A percentile compares a stretch with the other conserved stretches of the same genome.
These are phyloP conservation scores for Hymenopus coronatus DNA, from an alignment of 2,888 invertebrate genomes.

Conservation along the genomic window DNA sequence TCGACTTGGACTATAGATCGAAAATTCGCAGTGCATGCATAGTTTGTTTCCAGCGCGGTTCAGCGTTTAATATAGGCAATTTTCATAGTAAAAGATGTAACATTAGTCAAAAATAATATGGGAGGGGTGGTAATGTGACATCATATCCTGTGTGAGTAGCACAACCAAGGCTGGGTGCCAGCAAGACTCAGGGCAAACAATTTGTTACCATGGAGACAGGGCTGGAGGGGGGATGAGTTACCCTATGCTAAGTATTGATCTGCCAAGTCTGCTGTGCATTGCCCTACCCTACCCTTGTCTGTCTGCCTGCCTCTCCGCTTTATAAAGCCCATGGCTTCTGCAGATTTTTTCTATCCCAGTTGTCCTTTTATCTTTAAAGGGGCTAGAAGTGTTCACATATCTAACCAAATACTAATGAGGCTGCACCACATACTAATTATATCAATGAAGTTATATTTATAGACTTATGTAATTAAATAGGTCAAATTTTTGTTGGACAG, in stretches of 20 bases:
- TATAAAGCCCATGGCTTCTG: background rate
- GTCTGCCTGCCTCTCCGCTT: slow-evolving; percentile 11
- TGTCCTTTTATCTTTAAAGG: background rate
- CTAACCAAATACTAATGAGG: too few relatives aligned
- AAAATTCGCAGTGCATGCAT: too few relatives aligned
- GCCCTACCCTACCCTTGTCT: slow-evolving; percentile 29
- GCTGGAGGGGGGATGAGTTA: slow-evolving; percentile 5
- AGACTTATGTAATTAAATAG: too few relatives aligned
- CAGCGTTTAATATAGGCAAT: too few relatives aligned
- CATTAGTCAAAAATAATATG: background rate
- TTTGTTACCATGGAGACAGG: slow-evolving; percentile 36
- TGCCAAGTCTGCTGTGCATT: slow-evolving; percentile 22
- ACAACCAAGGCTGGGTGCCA: slow-evolving; percentile 24
- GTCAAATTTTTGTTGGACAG: too few relatives aligned
- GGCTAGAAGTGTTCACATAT: background rate
- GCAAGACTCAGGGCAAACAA: slow-evolving; percentile 34
- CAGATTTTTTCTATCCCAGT: background rate
- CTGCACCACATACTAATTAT: too few relatives aligned
- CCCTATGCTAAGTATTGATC: slow-evolving; percentile 21
- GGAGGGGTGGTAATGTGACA: slow-evolving; percentile 24
- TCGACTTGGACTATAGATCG: too few relatives aligned
- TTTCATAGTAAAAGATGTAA: background rate
- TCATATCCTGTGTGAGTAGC: slow-evolving; percentile 26
- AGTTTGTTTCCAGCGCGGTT: too few relatives aligned
- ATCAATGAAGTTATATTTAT: too few relatives aligned